These are phyloP conservation scores for Cavia porcellus DNA, from an alignment of 2,113 vertebrate species.

Conservation along the genomic window DNA sequence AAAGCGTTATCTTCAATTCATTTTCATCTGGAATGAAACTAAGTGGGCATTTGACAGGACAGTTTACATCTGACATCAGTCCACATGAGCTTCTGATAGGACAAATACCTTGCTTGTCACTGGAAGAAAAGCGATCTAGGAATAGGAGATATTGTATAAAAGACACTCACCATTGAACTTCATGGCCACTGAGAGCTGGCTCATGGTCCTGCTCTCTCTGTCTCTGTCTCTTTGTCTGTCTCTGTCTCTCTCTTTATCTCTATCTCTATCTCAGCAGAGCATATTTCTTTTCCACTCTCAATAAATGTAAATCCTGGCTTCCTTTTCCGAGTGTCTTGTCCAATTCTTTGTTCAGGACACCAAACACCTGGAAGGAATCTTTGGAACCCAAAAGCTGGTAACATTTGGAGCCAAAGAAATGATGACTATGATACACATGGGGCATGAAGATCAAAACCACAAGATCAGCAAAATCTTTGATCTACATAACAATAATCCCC, in stretches of 20 bases:
- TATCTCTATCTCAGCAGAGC: background rate
- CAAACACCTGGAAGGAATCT: background rate
- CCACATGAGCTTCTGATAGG: background rate
- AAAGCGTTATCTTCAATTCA: background rate
- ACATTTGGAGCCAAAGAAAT: background rate
- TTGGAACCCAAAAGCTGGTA: background rate
- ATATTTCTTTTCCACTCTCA: background rate
- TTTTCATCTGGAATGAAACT: background rate
- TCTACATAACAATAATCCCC: background rate
- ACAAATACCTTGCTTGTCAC: background rate
- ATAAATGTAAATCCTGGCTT: background rate
- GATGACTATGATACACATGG: background rate
- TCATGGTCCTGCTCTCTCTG: background rate
- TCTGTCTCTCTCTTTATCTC: no score
- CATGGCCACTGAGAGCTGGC: background rate
- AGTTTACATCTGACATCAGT: background rate
- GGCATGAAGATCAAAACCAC: background rate
- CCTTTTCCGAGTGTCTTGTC: background rate
- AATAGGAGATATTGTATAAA: background rate
- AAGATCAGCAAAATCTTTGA: constrained; percentile 17
- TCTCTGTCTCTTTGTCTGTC: no score
- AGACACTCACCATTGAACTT: background rate
- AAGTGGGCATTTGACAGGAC: background rate
- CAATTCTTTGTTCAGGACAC: background rate
- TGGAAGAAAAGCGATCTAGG: background rate